Conservation (phyloP, 2,113 vertebrate species). For the Sakesphorus luctuosus region DNA sequence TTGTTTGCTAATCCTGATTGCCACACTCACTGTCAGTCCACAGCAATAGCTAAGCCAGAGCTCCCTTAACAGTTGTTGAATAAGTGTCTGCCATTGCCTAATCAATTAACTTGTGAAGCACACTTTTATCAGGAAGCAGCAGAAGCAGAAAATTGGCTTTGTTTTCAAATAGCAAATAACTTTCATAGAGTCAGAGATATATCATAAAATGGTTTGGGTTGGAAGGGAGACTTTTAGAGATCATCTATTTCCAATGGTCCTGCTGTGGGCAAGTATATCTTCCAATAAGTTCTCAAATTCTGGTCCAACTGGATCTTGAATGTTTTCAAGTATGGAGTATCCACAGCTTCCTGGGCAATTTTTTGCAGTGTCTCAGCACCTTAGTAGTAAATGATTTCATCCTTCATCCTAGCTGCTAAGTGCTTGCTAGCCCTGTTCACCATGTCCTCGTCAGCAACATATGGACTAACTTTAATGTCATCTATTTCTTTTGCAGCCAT, state of each 20-base stretch:
- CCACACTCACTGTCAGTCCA: neutral
- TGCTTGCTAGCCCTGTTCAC: neutral
- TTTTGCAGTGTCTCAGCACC: neutral
- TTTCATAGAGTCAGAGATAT: neutral
- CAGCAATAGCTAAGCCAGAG: rapidly evolving
- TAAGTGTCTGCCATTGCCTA: neutral
- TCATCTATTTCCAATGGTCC: rapidly evolving
- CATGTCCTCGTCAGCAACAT: neutral
- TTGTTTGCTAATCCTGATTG: neutral
- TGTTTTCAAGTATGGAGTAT: neutral
- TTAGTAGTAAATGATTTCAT: neutral
- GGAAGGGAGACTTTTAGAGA: neutral
- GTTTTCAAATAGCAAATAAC: neutral
- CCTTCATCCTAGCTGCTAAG: neutral
- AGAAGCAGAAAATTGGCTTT: neutral
- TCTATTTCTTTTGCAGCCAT: neutral
- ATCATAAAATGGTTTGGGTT: neutral
- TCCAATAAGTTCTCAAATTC: neutral
- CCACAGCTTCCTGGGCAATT: neutral
- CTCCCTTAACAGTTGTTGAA: neutral
- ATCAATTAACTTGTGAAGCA: neutral
- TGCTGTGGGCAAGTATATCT: neutral
- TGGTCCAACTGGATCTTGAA: neutral
- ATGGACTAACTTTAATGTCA: neutral
- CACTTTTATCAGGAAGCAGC: neutral